Evolutionary conservation across 2,888 invertebrate species (phyloP).

Genomic region (Nomada flava): DNA sequence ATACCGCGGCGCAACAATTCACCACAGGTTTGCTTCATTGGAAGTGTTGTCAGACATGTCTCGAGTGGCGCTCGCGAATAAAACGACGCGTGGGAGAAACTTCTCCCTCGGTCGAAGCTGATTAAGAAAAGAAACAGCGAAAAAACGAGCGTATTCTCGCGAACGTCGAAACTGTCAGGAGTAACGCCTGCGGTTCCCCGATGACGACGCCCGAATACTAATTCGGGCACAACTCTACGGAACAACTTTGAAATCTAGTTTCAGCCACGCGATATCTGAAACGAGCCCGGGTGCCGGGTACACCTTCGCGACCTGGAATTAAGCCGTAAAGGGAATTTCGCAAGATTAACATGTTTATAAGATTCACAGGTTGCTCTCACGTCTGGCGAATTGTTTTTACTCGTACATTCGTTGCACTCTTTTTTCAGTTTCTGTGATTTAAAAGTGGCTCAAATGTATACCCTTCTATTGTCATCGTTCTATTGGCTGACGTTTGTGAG

Average conservation of each 20-base stretch:
- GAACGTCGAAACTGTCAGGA: slow-evolving; percentile 1
- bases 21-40: neutral
- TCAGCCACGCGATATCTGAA: slow-evolving; percentile 38
- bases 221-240: slow-evolving; percentile 24
- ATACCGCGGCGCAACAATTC: too few species aligned
- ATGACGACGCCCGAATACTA: slow-evolving; percentile 37
- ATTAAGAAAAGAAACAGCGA: neutral
- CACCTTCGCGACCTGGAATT: slow-evolving; percentile 18
- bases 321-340: slow-evolving; percentile 28
- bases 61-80: neutral
- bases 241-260: slow-evolving; percentile 46
- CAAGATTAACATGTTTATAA: slow-evolving; percentile 38
- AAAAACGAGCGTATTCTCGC: neutral
- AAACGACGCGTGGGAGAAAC: neutral
- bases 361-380: neutral
- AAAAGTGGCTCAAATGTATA: too few species aligned
- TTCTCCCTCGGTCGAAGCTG: neutral
- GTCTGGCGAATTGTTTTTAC: slow-evolving; percentile 8
- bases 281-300: slow-evolving; percentile 6
- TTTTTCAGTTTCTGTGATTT: too few species aligned
- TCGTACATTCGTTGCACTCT: neutral
- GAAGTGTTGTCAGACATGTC: neutral
- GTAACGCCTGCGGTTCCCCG: slow-evolving; percentile 7
- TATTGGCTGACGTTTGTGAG: too few species aligned
- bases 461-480: too few species aligned